Evolutionary conservation across 1,140 invertebrate species (phyloP).

Genomic region (Drosophila serrata): DNA sequence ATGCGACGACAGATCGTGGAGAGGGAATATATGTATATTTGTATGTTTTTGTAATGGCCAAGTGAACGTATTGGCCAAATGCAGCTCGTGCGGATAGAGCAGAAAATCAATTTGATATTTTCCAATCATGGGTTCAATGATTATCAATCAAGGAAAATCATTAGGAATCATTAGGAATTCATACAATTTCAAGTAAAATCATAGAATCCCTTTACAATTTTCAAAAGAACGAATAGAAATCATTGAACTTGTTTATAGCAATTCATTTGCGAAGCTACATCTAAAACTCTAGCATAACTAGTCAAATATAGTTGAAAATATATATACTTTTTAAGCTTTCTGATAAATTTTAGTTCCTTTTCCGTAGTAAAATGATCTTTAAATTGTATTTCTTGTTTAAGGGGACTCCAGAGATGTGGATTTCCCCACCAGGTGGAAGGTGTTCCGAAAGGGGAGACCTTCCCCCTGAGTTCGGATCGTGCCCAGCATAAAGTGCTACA

Average conservation of each 20-base stretch:
- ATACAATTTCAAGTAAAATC: not conserved
- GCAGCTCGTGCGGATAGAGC: constrained; percentile 56
- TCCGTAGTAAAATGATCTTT: too few species aligned
- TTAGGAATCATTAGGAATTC: not conserved
- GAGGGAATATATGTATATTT: constrained; percentile 6
- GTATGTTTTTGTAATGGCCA: constrained; percentile 22
- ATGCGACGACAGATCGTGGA: constrained; percentile 22
- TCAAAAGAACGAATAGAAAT: not conserved
- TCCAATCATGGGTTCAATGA: constrained; percentile 4
- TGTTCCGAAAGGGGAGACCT: constrained; percentile 18
- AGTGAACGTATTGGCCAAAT: constrained; percentile 11
- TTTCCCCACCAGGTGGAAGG: constrained; percentile 5
- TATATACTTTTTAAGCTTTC: too few species aligned
- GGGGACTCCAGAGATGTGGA: not conserved
- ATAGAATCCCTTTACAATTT: not conserved
- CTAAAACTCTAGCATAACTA: not conserved
- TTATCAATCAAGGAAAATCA: not conserved
- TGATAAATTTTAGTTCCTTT: not conserved
- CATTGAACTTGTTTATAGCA: not conserved
- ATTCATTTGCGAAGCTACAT: not conserved
- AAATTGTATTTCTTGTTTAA: too few species aligned
- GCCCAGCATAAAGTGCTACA: constrained; percentile 66
- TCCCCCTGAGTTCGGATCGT: constrained; percentile 39
- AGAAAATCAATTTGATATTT: constrained; percentile 1
- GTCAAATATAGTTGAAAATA: too few species aligned